These are phyloP conservation scores for Pristionchus mayeri DNA, from an alignment of 2,888 invertebrate species.

Conservation along the genomic window DNA sequence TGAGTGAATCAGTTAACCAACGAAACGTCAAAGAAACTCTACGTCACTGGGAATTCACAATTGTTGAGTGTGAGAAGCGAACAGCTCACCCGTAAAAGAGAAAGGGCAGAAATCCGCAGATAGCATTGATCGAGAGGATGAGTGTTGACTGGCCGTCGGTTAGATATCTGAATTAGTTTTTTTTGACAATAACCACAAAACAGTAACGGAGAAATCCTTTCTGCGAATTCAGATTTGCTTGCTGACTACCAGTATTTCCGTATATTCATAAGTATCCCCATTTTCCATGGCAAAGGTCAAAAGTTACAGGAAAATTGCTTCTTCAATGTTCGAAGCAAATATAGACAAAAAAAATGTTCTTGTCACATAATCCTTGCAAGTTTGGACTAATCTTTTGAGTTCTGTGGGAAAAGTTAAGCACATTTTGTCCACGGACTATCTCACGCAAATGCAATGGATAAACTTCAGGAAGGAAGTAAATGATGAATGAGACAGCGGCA, in stretches of 20 bases:
- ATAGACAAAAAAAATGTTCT: too few species aligned
- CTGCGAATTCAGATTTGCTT: background rate
- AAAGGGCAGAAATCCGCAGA: slow-evolving; percentile 23
- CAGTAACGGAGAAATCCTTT: background rate
- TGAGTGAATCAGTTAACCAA: too few species aligned
- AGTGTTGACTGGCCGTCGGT: background rate
- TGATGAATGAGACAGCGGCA: background rate
- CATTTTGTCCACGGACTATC: slow-evolving; percentile 9
- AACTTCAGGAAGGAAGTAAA: background rate
- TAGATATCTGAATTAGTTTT: background rate
- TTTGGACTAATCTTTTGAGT: background rate
- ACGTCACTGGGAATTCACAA: too few species aligned
- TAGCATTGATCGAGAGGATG: background rate
- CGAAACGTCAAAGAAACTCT: too few species aligned
- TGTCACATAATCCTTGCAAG: background rate
- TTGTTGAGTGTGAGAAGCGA: too few species aligned
- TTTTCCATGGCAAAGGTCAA: too few species aligned
- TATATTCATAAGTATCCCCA: too few species aligned
- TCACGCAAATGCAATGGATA: background rate
- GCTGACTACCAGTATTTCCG: too few species aligned
- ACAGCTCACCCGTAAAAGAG: background rate
- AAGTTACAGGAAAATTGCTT: too few species aligned
- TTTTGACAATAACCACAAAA: too few species aligned
- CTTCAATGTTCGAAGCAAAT: too few species aligned
- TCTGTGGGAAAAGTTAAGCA: background rate